Conservation (phyloP, 1,140 invertebrate species). For the Arion vulgaris region DNA sequence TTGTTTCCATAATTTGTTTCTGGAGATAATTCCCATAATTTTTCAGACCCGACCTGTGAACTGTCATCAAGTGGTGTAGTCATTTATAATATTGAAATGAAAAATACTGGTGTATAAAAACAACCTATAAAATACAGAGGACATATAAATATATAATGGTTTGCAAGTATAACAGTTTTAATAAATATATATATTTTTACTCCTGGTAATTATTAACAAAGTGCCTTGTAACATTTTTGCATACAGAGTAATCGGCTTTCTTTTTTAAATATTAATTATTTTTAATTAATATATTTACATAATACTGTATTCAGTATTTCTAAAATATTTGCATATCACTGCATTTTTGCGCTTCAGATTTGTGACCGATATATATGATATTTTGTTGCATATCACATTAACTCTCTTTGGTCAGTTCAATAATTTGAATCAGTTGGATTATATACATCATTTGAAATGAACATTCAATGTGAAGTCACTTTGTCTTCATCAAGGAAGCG, state of each 20-base stretch:
- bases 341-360: not conserved
- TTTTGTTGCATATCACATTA: not conserved
- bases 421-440: too few relatives aligned
- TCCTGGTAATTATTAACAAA: not conserved
- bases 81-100: too few relatives aligned
- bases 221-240: not conserved
- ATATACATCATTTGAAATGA: too few relatives aligned
- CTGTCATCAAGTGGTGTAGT: too few relatives aligned
- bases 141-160: too few relatives aligned
- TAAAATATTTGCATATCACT: constrained; percentile 7
- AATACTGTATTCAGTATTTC: constrained; percentile 6
- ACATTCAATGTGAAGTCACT: too few relatives aligned
- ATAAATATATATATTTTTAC: not conserved
- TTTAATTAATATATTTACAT: not conserved
- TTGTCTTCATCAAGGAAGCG: too few relatives aligned
- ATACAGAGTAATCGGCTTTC: not conserved
- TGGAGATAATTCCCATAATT: too few relatives aligned
- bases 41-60: too few relatives aligned
- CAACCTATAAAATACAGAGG: too few relatives aligned
- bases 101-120: too few relatives aligned
- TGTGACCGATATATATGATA: not conserved
- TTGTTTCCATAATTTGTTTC: too few relatives aligned
- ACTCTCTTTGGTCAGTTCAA: not conserved
- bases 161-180: not conserved
- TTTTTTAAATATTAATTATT: not conserved